Conservation (phyloP, 2,888 invertebrate species). For the Saturnia pavonia region DNA sequence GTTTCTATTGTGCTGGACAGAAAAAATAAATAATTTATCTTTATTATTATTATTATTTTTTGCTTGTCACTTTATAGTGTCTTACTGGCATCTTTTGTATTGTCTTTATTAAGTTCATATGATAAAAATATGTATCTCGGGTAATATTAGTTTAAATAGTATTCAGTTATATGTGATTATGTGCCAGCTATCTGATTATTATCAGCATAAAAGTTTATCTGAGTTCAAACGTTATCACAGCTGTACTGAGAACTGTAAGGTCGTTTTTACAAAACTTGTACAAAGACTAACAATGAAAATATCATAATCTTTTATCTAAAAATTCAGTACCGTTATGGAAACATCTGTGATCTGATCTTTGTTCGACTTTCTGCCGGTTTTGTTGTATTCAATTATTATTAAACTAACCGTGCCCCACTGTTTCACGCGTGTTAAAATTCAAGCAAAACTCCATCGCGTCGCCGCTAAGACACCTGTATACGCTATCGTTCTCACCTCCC, state of each 20-base stretch:
- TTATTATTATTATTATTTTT: background rate
- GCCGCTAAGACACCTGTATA: no score
- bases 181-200: constrained; percentile 46
- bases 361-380: background rate
- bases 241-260: constrained; percentile 18
- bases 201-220: constrained; percentile 44
- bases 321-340: constrained; percentile 18
- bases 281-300: constrained; percentile 12
- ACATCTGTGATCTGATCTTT: constrained; percentile 19
- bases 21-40: background rate
- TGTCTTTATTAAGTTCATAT: background rate
- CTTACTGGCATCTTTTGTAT: background rate
- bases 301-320: constrained; percentile 13
- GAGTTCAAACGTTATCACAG: constrained; percentile 43
- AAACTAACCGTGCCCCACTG: background rate
- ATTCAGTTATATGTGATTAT: constrained; percentile 5
- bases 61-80: background rate
- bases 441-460: no score
- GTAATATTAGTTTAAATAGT: background rate
- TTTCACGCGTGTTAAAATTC: no score
- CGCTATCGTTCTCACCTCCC: no score
- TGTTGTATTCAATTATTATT: background rate
- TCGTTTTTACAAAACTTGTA: constrained; percentile 14
- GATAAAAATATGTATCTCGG: background rate
- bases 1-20: background rate